Evolutionary conservation across 2,113 vertebrate species (phyloP), one percentile per base, ranked within the genome.

Genomic region (Chrysemys picta): DNA sequence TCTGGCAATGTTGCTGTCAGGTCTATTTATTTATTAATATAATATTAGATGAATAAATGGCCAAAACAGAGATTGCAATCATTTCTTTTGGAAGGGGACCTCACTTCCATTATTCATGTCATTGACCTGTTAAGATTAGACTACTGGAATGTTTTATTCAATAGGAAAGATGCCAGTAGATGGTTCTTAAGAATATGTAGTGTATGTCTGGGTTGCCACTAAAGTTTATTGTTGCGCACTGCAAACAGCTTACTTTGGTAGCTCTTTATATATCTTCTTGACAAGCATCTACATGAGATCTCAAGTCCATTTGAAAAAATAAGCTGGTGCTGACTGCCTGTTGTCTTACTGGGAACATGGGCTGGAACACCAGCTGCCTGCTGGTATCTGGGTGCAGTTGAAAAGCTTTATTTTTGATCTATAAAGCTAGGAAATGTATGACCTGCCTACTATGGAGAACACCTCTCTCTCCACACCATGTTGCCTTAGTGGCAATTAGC

Each of bases 1-100:
- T 50, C 82, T 45, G 45, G 47, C 3, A 72, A 82, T 90, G 85
- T 76, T 35, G 2, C 53, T 92, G 35, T 6, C 6, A 85, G 47
- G 25, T 79, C 47, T 85, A 89, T 92, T 75, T 84, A 62, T 94
- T 85, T 93, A 57, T 89, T 56, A 56, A 56, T 56, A 8, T 56
- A 57, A 57, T 57, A 57, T 24, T 27, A 57, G 56, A 57, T 10
- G 24, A 27, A 57, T 57, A 27, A 10, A 59, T 59, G 27, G 57
- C 27, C 11, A 59, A 59, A 59, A 59, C 27, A 31, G 57, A 59
- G 57, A 62, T 62, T 14, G 12, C 24, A 31, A 27, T 29, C 29
- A 31, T 62, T 62, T 62, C 57, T 31, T 62, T 62, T 29, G 57
- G 57, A 31, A 29, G 13, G 29, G 57, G 27, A 31, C 29, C 27